Conservation (phyloP, 2,888 invertebrate genomes). For the Plutella xylostella region DNA sequence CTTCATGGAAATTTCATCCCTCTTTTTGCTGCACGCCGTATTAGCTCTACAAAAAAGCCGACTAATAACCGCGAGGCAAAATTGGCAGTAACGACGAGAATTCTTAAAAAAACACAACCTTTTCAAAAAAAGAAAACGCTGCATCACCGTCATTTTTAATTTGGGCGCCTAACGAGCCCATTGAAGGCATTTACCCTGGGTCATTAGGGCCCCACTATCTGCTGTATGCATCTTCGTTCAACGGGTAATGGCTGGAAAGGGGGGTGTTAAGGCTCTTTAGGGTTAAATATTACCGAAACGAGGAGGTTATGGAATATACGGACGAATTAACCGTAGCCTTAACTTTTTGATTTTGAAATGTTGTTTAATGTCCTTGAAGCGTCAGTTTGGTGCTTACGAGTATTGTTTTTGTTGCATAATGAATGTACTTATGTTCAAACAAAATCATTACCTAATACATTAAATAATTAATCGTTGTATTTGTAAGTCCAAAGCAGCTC, state of each 20-base stretch:
- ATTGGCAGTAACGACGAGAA: constrained; percentile 51
- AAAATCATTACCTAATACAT: no score
- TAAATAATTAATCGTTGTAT: no score
- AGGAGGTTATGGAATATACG: no score
- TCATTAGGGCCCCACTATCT: constrained; percentile 57
- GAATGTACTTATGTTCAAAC: no score
- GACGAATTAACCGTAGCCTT: no score
- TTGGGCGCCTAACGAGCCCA: constrained; percentile 51
- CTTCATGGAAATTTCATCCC: no score
- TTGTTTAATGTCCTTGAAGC: no score
- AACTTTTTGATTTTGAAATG: no score
- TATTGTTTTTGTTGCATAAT: no score
- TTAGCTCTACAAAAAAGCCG: not conserved
- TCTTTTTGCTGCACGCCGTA: no score
- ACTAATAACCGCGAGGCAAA: constrained; percentile 29
- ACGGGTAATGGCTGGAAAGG: constrained; percentile 43
- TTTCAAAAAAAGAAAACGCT: constrained; percentile 61
- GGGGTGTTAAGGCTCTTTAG: not conserved
- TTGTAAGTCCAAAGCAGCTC: no score
- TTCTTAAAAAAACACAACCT: constrained; percentile 51
- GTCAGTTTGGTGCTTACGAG: no score
- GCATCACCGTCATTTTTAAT: constrained; percentile 66
- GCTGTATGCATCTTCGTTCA: constrained; percentile 41
- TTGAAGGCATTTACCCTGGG: constrained; percentile 52
- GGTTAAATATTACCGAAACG: not conserved